Evolutionary conservation across 2,113 vertebrate species (phyloP).

Genomic region (human): GRCh38 chr1:34426501-34427000

Average conservation of each 20-base stretch:
- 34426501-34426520: too few species aligned
- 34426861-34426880: conserved; percentile 66
- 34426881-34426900: conserved; percentile 68
- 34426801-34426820: conserved; percentile 39
- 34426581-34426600: background rate
- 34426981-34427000: background rate
- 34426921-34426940: background rate
- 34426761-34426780: background rate
- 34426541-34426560: background rate
- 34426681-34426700: background rate
- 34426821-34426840: conserved; percentile 35
- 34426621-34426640: background rate
- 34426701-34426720: accelerated
- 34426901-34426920: conserved; percentile 47
- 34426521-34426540: background rate
- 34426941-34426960: background rate
- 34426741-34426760: background rate
- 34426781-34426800: conserved; percentile 10
- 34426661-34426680: background rate
- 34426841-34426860: conserved; percentile 36
- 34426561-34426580: background rate
- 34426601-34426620: background rate
- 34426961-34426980: background rate
- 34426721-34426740: background rate
- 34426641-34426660: background rate